Percentiles rank a stretch among this genome's conserved stretches.
Evolutionary conservation across 1,140 invertebrate genomes (phyloP).

Genomic region (Pectinophora gossypiella): DNA sequence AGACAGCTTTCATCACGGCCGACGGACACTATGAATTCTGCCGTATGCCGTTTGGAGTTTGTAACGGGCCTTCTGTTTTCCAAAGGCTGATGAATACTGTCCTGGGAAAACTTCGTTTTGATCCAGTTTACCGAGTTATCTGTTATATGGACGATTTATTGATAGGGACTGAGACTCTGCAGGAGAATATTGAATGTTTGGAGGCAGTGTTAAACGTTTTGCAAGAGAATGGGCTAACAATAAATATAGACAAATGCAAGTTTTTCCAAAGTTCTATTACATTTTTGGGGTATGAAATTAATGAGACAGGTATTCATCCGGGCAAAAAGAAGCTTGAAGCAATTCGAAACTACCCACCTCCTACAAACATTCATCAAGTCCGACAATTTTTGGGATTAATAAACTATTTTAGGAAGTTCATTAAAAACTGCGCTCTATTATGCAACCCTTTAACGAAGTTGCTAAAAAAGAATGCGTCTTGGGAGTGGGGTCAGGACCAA

Average conservation of each 20-base stretch:
- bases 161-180: constrained; percentile 13
- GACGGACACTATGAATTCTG: too few relatives aligned
- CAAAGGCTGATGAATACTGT: too few relatives aligned
- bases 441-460: constrained; percentile 22
- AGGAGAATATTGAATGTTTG: constrained; percentile 8
- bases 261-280: constrained; percentile 7
- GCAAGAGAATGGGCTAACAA: constrained; percentile 12
- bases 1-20: too few relatives aligned
- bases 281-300: background rate
- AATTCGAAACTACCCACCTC: constrained; percentile 13
- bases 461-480: constrained; percentile 19
- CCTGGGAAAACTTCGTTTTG: constrained; percentile 9
- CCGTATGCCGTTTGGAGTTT: too few relatives aligned
- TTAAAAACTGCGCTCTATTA: too few relatives aligned
- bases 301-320: background rate
- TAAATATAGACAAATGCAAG: constrained; percentile 1
- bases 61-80: too few relatives aligned
- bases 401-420: constrained; percentile 14
- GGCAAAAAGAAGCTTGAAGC: background rate
- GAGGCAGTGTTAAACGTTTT: too few relatives aligned
- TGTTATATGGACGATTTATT: constrained; percentile 15
- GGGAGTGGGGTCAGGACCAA: constrained; percentile 10
- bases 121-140: background rate
- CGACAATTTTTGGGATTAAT: constrained; percentile 1
- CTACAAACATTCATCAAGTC: constrained; percentile 14